phyloP scores from a whole-genome alignment of 2,113 vertebrate genomes.

The Rhea pennata region DNA sequence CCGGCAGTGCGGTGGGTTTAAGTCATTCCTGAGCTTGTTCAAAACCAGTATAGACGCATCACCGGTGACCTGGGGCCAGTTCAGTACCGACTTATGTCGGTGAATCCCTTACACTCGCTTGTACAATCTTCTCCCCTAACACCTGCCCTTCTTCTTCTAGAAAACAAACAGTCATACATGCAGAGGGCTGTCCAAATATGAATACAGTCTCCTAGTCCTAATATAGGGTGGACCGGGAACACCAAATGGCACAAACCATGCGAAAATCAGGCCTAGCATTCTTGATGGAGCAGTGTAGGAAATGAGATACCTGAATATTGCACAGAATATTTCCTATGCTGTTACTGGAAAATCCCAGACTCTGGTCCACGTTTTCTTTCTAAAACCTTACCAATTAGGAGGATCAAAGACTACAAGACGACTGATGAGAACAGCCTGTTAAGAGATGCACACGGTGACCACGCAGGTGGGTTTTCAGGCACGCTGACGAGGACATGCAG shows the following conservation, averaged over 20 bases:
- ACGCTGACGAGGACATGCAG: fast-evolving
- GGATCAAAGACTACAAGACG: background rate
- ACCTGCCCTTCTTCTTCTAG: background rate
- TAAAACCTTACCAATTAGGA: background rate
- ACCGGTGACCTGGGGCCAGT: background rate
- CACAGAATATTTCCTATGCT: background rate
- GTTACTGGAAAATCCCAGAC: background rate
- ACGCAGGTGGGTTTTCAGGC: background rate
- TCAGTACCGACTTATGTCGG: background rate
- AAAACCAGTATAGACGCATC: background rate
- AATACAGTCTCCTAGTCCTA: background rate
- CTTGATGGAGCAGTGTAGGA: background rate
- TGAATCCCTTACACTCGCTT: background rate
- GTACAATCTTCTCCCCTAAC: background rate
- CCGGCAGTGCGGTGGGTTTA: background rate
- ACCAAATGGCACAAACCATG: background rate
- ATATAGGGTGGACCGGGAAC: background rate
- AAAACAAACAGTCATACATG: background rate
- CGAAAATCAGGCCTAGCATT: background rate
- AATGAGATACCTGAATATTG: background rate
- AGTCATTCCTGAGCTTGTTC: background rate
- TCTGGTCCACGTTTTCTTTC: background rate
- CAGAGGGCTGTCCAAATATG: background rate
- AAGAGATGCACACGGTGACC: background rate
- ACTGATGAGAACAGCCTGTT: background rate